Evolutionary conservation across 2,113 vertebrate genomes (phyloP).

Genomic region (Geothlypis trichas): DNA sequence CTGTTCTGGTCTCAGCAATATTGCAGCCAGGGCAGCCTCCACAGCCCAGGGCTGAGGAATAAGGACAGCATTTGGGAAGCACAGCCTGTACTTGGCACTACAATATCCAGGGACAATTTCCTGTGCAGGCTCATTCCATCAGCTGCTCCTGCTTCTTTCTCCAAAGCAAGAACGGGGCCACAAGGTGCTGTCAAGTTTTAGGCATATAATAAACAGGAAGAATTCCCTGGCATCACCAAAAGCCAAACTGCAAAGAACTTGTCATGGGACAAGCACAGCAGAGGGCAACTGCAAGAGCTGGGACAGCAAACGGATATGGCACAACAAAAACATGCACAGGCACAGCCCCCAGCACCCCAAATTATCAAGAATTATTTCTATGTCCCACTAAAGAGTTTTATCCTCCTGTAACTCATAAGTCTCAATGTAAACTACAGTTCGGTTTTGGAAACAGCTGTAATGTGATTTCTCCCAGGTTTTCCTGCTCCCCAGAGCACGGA

Average conservation of each 20-base stretch:
- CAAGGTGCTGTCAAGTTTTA: neutral
- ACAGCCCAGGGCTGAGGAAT: neutral
- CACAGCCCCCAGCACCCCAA: neutral
- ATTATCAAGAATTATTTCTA: neutral
- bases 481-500: too few relatives aligned
- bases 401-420: accelerated
- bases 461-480: accelerated
- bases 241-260: neutral
- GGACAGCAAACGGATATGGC: accelerated
- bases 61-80: neutral
- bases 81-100: neutral
- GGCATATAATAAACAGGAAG: neutral
- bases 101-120: neutral
- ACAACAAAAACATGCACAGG: accelerated
- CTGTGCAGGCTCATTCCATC: neutral
- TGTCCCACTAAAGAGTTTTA: neutral
- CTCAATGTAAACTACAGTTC: accelerated
- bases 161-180: accelerated
- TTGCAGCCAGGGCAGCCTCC: neutral
- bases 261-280: accelerated
- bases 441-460: neutral
- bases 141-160: neutral
- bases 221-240: neutral
- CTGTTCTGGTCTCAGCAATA: neutral
- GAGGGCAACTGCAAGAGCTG: neutral